Percentiles rank a stretch among this genome's conserved stretches.
Evolutionary conservation across 1,140 invertebrate species (phyloP).

Genomic region (Pseudomyrmex gracilis): DNA sequence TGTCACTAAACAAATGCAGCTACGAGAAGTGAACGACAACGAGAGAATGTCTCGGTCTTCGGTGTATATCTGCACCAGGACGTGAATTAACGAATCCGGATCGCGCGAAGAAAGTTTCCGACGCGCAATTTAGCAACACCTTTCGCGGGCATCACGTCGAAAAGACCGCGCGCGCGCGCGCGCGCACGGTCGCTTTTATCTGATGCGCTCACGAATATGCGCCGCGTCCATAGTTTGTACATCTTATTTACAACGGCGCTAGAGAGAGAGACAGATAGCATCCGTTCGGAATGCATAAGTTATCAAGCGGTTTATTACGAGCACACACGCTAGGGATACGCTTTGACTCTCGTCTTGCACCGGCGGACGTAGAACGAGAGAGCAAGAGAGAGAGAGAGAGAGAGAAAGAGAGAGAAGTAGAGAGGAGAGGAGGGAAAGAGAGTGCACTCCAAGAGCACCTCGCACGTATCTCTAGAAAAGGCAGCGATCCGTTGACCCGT

Average conservation of each 20-base stretch:
- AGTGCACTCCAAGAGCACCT: constrained; percentile 66
- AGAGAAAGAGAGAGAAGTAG: too few relatives aligned
- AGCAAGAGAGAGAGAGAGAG: background rate
- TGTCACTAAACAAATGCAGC: background rate
- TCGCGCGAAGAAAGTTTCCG: constrained; percentile 66
- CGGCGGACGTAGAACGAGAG: background rate
- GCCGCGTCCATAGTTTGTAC: constrained; percentile 56
- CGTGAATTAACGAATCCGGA: constrained; percentile 41
- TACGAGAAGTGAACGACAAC: background rate
- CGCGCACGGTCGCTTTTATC: constrained; percentile 47
- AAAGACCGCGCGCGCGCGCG: constrained; percentile 58
- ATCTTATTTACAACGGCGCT: constrained; percentile 70
- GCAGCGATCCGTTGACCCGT: constrained; percentile 76
- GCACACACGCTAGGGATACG: constrained; percentile 65
- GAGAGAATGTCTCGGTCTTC: constrained; percentile 5
- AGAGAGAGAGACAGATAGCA: constrained; percentile 73
- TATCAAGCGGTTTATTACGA: constrained; percentile 74
- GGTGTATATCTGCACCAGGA: background rate
- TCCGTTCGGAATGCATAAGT: constrained; percentile 73
- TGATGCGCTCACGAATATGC: constrained; percentile 48
- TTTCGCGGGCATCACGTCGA: constrained; percentile 39
- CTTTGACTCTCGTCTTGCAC: constrained; percentile 45
- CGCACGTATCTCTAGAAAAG: constrained; percentile 72
- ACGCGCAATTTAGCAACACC: constrained; percentile 37
- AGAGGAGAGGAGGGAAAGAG: background rate